Percentiles rank a stretch among this genome's conserved stretches.
Conservation (phyloP, 2,797 vertebrate genomes). For the Cyclura pinguis region DNA sequence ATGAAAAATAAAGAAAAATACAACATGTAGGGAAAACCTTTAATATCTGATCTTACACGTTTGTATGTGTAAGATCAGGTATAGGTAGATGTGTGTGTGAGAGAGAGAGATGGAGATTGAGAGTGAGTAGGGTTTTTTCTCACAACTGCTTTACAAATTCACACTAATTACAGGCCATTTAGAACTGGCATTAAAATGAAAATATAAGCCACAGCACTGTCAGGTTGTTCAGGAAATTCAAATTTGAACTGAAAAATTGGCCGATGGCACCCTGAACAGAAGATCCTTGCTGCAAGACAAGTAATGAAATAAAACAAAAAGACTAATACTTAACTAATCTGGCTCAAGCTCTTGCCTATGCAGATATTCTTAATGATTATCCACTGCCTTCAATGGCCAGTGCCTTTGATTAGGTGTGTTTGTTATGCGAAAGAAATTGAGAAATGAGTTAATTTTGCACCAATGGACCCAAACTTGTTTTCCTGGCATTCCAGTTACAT, state of each 20-base stretch:
- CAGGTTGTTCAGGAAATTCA: slow-evolving; percentile 57
- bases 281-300: slow-evolving; percentile 34
- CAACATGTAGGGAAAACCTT: not conserved
- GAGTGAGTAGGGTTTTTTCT: slow-evolving; percentile 3
- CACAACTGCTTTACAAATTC: slow-evolving; percentile 1
- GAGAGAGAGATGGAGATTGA: not conserved
- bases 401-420: slow-evolving; percentile 53
- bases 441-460: slow-evolving; percentile 42
- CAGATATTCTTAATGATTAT: not conserved
- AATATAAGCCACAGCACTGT: slow-evolving; percentile 49
- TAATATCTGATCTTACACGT: slow-evolving; percentile 13
- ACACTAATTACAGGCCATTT: not conserved
- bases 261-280: slow-evolving; percentile 33
- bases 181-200: slow-evolving; percentile 25
- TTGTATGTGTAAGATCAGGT: no score
- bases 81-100: not conserved
- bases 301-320: slow-evolving; percentile 15
- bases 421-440: slow-evolving; percentile 16
- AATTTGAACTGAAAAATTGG: slow-evolving; percentile 33
- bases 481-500: slow-evolving; percentile 59
- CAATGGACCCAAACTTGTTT: slow-evolving; percentile 60
- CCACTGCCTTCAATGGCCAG: slow-evolving; percentile 9
- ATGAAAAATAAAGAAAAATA: slow-evolving; percentile 55
- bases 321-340: not conserved
- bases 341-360: not conserved